phyloP scores from a whole-genome alignment of 2,113 vertebrate species.

The Pitta sordida region DNA sequence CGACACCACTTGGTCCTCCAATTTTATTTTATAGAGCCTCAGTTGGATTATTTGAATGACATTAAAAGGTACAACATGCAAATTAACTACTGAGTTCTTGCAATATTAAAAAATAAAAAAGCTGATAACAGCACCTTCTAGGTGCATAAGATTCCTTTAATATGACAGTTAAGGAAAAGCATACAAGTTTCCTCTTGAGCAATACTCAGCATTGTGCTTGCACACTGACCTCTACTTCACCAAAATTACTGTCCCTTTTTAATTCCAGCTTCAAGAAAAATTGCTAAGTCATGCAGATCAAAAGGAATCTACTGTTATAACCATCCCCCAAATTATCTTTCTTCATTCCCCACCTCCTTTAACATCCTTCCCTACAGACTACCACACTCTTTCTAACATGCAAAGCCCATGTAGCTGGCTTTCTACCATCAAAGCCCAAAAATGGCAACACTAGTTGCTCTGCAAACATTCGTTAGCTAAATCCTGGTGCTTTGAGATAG shows the following conservation, averaged over 20 bases:
- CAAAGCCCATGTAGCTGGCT: neutral
- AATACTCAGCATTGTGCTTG: neutral
- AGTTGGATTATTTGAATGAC: neutral
- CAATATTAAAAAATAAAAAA: neutral
- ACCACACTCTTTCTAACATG: neutral
- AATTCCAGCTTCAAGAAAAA: neutral
- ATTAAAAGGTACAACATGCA: neutral
- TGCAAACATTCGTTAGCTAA: neutral
- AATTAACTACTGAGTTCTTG: neutral
- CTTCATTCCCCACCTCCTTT: neutral
- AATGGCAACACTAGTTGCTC: neutral
- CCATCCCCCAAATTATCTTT: neutral
- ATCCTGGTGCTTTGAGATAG: neutral
- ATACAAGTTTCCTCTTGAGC: neutral
- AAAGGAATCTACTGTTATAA: neutral
- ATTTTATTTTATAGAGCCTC: neutral
- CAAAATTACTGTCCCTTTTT: neutral
- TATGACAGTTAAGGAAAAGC: neutral
- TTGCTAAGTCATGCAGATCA: neutral
- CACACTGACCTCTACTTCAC: neutral
- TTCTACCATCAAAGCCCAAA: neutral
- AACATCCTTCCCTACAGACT: neutral
- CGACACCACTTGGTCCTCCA: neutral
- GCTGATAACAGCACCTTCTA: neutral
- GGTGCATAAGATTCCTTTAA: neutral